Evolutionary conservation across 2,888 invertebrate species (phyloP), one percentile per base, ranked within the genome.

Genomic region (Callosobruchus maculatus): DNA sequence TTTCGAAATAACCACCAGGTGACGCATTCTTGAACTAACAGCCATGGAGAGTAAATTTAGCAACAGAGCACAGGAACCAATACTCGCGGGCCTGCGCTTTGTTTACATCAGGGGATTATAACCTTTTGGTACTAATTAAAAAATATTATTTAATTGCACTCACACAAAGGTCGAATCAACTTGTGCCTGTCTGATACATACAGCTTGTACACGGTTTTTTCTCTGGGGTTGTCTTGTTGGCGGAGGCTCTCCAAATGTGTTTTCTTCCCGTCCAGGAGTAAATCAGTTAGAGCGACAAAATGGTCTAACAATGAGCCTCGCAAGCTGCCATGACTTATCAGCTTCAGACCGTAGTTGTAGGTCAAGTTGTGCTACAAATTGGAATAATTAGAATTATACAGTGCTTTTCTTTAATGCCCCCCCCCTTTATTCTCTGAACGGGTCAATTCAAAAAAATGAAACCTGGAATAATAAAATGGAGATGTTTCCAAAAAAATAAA

Each of bases 231-330:
- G 68, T 89, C 90, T 18, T 49, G 7, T 49, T 49, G 49, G 21
- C 89, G 88, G 20, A 93, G 88, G 82, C 92, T 93, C 74, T 93
- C 91, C 73, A 95, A 85, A 83, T 95, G 94, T 72, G 88, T 89
- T 80, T 91, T 92, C 79, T 91, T 90, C 0, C 94, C 94, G 82
- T 94, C 93, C 75, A 95, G 87, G 75, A 95, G 89, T 26, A 94
- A 87, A 84, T 95, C 95, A 30, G 93, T 90, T 0, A 95, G 85
- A 74, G 91, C 90, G 4, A 93, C 89, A 72, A 94, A 87, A 83
- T 95, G 94, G 77, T 93, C 92, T 81, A 91, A 92, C 31, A 95
- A 84, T 73, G 89, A 88, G 67, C 90, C 91, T 78, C 90, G 88
- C 31, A 90, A 84, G 18, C 89, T 86, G 0, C 88, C 84, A 77